Conservation (phyloP, 2,113 vertebrate species). For the Thamnophis sirtalis region DNA sequence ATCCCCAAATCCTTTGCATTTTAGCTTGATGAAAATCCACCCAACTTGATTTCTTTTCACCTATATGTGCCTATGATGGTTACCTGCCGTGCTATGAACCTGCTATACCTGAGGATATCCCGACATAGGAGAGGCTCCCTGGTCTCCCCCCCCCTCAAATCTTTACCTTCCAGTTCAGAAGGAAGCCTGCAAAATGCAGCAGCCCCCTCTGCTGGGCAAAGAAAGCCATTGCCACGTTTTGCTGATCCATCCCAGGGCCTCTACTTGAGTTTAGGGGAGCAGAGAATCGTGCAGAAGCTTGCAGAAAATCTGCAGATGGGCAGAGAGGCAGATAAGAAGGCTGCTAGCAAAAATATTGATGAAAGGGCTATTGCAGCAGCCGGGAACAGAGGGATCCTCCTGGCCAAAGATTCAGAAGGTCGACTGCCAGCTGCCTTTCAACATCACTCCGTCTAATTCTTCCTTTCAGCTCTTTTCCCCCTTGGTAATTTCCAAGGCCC, state of each 20-base stretch:
- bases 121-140: not conserved
- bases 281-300: not conserved
- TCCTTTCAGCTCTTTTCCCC: not conserved
- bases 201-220: constrained; percentile 70
- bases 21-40: not conserved
- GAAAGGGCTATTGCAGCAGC: not conserved
- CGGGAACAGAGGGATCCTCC: not conserved
- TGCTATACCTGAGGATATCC: not conserved
- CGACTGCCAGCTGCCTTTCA: too few relatives aligned
- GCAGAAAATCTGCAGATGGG: not conserved
- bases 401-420: not conserved
- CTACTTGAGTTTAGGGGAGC: not conserved
- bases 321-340: not conserved
- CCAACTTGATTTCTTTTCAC: not conserved
- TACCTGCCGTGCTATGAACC: not conserved
- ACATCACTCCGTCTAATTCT: not conserved
- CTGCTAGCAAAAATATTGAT: not conserved
- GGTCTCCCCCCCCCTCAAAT: not conserved
- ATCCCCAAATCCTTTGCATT: not conserved
- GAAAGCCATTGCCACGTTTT: not conserved
- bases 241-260: not conserved
- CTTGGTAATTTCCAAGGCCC: not conserved
- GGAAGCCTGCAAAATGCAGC: constrained; percentile 18
- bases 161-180: constrained; percentile 12
- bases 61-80: not conserved